A percentile compares a stretch with the other conserved stretches of the same genome.
Conservation (phyloP, 2,113 vertebrate species). For the Antigone vipio region DNA sequence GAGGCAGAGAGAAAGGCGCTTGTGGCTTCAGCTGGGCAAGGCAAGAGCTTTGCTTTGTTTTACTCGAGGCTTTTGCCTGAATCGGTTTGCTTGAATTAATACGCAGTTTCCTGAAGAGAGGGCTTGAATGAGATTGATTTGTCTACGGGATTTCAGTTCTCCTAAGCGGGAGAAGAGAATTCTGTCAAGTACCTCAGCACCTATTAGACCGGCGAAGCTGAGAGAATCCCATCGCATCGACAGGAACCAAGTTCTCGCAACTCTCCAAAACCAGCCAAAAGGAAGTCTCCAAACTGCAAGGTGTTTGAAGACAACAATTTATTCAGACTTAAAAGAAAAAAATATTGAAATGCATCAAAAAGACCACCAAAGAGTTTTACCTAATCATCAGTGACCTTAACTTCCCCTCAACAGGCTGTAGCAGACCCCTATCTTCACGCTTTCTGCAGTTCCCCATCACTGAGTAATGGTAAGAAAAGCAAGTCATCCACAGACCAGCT, state of each 20-base stretch:
- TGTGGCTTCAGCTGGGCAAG: background rate
- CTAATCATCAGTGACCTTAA: background rate
- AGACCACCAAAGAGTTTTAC: background rate
- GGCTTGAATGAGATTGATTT: background rate
- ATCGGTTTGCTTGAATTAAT: background rate
- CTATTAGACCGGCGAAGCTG: accelerated
- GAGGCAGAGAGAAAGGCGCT: background rate
- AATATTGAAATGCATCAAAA: background rate
- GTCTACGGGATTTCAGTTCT: background rate
- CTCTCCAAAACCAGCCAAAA: background rate
- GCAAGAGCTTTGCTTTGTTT: background rate
- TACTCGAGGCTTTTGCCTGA: background rate
- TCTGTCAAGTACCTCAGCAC: background rate
- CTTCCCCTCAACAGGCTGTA: background rate
- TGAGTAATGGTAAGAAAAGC: background rate
- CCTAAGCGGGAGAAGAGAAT: background rate
- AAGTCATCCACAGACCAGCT: background rate
- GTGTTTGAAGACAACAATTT: background rate
- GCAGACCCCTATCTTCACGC: background rate
- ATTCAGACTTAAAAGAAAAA: background rate
- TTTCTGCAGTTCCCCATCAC: background rate
- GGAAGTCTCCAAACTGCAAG: background rate
- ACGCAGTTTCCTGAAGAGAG: background rate
- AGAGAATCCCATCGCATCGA: accelerated
- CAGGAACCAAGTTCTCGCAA: background rate